Conservation (phyloP, 1,140 invertebrate genomes). For the Neodiprion lecontei region DNA sequence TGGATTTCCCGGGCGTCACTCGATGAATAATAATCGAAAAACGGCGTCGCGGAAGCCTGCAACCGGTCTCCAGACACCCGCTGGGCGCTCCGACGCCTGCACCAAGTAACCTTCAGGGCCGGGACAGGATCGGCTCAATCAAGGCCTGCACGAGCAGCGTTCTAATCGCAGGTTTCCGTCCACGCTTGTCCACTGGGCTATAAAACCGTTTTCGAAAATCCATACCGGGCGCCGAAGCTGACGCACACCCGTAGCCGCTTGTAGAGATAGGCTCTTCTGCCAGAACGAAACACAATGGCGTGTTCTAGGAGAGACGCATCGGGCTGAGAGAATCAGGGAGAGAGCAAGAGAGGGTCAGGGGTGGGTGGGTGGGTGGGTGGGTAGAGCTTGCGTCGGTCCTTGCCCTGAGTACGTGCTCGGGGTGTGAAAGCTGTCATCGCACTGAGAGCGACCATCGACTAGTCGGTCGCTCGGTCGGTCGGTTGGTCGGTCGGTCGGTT, state of each 20-base stretch:
- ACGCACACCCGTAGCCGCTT: neutral
- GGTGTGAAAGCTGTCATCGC: slow-evolving; percentile 55
- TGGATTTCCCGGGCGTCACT: slow-evolving; percentile 8
- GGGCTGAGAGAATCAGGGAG: slow-evolving; percentile 27
- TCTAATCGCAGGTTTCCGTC: neutral
- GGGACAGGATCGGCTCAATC: slow-evolving; percentile 28
- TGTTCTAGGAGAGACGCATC: slow-evolving; percentile 37
- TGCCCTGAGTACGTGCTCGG: slow-evolving; percentile 61
- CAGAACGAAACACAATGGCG: slow-evolving; percentile 50
- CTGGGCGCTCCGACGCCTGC: neutral
- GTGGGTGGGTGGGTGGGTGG: slow-evolving; percentile 31
- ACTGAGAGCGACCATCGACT: slow-evolving; percentile 44
- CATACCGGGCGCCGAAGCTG: slow-evolving; percentile 48
- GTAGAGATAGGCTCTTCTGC: slow-evolving; percentile 40
- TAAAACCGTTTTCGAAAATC: slow-evolving; percentile 54
- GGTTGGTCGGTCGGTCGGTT: neutral
- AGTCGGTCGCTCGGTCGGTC: neutral
- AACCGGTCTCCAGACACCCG: neutral
- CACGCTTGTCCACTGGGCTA: neutral
- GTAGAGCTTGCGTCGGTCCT: slow-evolving; percentile 61
- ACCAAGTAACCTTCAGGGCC: slow-evolving; percentile 10
- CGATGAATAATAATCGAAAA: slow-evolving; percentile 20
- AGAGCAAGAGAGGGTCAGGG: slow-evolving; percentile 32
- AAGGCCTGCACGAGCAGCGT: slow-evolving; percentile 17
- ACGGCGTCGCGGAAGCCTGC: slow-evolving; percentile 22